A percentile compares a stretch with the other conserved stretches of the same genome.
Conservation (phyloP, 1,140 invertebrate species). For the Listronotus oregonensis region DNA sequence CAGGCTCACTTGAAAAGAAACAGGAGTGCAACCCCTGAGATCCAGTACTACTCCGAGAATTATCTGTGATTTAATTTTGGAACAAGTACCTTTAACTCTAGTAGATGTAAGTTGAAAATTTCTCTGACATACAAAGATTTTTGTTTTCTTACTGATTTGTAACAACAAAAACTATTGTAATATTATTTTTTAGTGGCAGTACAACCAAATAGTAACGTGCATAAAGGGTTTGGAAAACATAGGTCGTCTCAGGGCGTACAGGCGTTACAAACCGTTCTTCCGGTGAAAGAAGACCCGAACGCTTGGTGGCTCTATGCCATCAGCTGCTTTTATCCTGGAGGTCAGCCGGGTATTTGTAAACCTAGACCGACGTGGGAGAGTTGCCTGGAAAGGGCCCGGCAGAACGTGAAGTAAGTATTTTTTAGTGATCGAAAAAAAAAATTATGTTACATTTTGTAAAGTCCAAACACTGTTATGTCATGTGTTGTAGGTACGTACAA, state of each 20-base stretch:
- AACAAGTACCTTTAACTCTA: constrained; percentile 81
- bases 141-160: constrained; percentile 6
- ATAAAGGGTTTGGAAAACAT: constrained; percentile 69
- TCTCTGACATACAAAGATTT: no score
- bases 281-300: constrained; percentile 63
- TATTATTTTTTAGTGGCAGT: constrained; percentile 69
- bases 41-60: constrained; percentile 78
- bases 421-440: no score
- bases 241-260: constrained; percentile 64
- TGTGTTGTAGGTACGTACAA: no score
- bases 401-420: constrained; percentile 67
- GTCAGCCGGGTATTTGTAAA: constrained; percentile 54
- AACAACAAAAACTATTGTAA: constrained; percentile 4
- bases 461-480: no score
- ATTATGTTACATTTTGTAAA: no score
- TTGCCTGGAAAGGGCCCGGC: constrained; percentile 66
- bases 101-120: constrained; percentile 68
- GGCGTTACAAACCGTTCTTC: constrained; percentile 67
- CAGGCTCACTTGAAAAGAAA: constrained; percentile 84
- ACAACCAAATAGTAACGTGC: constrained; percentile 75
- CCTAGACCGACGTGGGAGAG: constrained; percentile 67
- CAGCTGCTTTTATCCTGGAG: constrained; percentile 61
- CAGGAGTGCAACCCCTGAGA: constrained; percentile 78
- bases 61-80: constrained; percentile 81
- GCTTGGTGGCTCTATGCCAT: constrained; percentile 94